These are phyloP conservation scores for Trisateles emortualis DNA, from an alignment of 2,888 invertebrate species.

Conservation along the genomic window DNA sequence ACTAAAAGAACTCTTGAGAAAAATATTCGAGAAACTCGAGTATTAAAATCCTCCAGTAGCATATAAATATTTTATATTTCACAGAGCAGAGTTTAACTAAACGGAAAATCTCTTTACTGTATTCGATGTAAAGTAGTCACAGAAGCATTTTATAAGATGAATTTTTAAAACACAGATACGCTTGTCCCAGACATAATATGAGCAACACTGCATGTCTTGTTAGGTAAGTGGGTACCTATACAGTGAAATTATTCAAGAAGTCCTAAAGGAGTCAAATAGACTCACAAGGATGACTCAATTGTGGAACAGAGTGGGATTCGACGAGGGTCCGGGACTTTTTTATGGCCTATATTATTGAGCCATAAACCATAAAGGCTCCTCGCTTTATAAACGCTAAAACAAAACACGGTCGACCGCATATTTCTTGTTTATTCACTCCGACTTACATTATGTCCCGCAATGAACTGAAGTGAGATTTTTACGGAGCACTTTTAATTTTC, in stretches of 20 bases:
- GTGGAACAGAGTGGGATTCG: slow-evolving; percentile 66
- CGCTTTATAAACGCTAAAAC: slow-evolving; percentile 76
- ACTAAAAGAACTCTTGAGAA: too few species aligned
- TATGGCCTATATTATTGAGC: slow-evolving; percentile 80
- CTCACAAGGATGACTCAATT: slow-evolving; percentile 73
- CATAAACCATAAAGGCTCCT: slow-evolving; percentile 79
- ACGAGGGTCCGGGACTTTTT: slow-evolving; percentile 70
- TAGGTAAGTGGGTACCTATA: slow-evolving; percentile 55
- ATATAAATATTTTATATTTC: too few species aligned
- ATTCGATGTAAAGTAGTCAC: too few species aligned
- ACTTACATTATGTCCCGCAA: slow-evolving; percentile 64
- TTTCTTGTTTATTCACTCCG: slow-evolving; percentile 73
- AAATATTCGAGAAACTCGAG: too few species aligned
- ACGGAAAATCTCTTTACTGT: too few species aligned
- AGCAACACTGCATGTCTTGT: slow-evolving; percentile 50
- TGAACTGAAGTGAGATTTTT: slow-evolving; percentile 66
- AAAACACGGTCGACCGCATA: slow-evolving; percentile 74
- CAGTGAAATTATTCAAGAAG: slow-evolving; percentile 67
- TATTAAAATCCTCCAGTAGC: too few species aligned
- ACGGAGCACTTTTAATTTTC: slow-evolving; percentile 61
- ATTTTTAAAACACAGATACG: slow-evolving; percentile 15
- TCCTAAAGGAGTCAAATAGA: slow-evolving; percentile 64
- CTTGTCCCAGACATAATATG: slow-evolving; percentile 6
- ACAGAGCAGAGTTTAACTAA: too few species aligned
- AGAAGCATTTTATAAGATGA: slow-evolving; percentile 7